These are phyloP conservation scores for Leptopilina drosophilae DNA, from an alignment of 2,888 invertebrate species.

Conservation along the genomic window DNA sequence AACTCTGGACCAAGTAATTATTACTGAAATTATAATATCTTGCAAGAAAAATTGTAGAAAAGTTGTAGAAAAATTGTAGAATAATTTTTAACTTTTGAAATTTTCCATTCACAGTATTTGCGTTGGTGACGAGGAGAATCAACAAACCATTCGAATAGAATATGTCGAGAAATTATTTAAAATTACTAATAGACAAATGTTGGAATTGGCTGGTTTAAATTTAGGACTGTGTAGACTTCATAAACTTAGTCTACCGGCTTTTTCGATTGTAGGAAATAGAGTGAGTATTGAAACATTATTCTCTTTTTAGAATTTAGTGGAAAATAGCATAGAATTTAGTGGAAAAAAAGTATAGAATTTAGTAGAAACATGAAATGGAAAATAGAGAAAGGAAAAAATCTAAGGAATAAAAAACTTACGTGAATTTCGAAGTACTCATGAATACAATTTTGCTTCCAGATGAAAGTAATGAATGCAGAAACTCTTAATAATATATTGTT, in stretches of 20 bases:
- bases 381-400: slow-evolving; percentile 7
- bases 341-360: neutral
- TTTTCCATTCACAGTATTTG: neutral
- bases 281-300: slow-evolving; percentile 52
- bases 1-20: slow-evolving; percentile 60
- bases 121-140: slow-evolving; percentile 50
- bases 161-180: slow-evolving; percentile 67
- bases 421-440: too few relatives aligned
- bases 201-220: slow-evolving; percentile 59
- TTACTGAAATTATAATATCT: neutral
- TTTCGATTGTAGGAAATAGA: slow-evolving; percentile 67
- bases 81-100: neutral
- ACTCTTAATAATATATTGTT: slow-evolving; percentile 66
- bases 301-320: too few relatives aligned
- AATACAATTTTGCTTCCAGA: slow-evolving; percentile 60
- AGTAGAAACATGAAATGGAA: neutral
- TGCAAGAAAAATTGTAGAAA: neutral
- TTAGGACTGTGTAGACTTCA: slow-evolving; percentile 65
- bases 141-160: slow-evolving; percentile 51
- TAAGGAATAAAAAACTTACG: too few relatives aligned
- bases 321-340: neutral
- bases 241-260: slow-evolving; percentile 65
- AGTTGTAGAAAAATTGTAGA: neutral
- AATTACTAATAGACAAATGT: slow-evolving; percentile 62
- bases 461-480: slow-evolving; percentile 64